Percentiles rank a stretch among this genome's conserved stretches.
phyloP scores from a whole-genome alignment of 92 coral and sea anemone genomes.

The Chrysogorgia sp. region DNA sequence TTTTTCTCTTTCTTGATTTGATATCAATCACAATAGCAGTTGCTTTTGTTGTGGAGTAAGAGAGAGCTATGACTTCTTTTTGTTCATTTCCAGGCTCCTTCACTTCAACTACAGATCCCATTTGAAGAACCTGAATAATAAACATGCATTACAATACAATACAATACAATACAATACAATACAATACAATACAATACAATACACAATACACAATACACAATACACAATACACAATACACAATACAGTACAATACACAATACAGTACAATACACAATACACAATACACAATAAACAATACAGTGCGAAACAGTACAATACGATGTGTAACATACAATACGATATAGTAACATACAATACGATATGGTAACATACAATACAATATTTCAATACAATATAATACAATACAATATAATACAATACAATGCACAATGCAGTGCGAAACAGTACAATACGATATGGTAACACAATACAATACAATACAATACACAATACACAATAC shows the following conservation, averaged over 20 bases:
- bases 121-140: slow-evolving; percentile 76
- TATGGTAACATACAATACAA: background rate
- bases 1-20: slow-evolving; percentile 80
- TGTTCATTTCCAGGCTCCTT: slow-evolving; percentile 81
- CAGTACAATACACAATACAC: background rate
- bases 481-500: background rate
- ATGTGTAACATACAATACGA: no score
- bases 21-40: slow-evolving; percentile 81
- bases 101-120: slow-evolving; percentile 83
- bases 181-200: background rate
- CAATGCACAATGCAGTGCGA: background rate
- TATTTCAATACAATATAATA: background rate
- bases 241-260: background rate
- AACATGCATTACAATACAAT: background rate
- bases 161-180: background rate
- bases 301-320: background rate
- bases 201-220: background rate
- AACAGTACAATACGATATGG: no score
- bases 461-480: background rate
- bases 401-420: background rate
- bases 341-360: no score
- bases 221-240: no score
- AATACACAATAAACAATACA: no score
- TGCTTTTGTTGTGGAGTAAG: slow-evolving; percentile 81
- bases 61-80: slow-evolving; percentile 80